These are phyloP conservation scores for Heliconius eleuchia DNA, from an alignment of 1,140 invertebrate species.

Conservation along the genomic window DNA sequence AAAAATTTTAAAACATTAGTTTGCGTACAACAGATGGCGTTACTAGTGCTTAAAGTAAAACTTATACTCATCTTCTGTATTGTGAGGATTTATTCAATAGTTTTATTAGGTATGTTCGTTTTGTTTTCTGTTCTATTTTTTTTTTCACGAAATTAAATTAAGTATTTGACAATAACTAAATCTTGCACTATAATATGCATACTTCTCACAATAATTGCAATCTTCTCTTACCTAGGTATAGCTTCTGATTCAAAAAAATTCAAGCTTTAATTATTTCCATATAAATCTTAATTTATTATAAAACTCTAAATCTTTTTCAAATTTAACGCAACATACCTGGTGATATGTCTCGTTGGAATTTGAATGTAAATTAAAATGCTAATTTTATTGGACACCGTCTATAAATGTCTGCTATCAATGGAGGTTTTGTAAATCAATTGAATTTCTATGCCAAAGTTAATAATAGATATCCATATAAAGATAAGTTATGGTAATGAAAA, in stretches of 20 bases:
- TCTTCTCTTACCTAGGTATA: no score
- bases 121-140: no score
- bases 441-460: background rate
- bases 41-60: background rate
- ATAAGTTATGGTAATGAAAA: background rate
- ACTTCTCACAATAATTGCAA: no score
- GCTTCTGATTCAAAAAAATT: background rate
- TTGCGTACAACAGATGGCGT: background rate
- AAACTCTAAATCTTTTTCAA: background rate
- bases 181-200: background rate
- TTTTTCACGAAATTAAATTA: background rate
- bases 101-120: no score
- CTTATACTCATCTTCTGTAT: background rate
- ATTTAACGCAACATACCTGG: background rate
- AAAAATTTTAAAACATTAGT: background rate
- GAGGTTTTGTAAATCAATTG: background rate
- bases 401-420: background rate
- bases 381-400: slow-evolving; percentile 1
- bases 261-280: background rate
- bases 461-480: background rate
- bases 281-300: background rate
- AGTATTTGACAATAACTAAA: background rate
- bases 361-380: slow-evolving; percentile 11
- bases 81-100: no score
- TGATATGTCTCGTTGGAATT: background rate